Base-by-base conservation (phyloP, 2,888 invertebrate species). In the Agriopis leucophaearia region DNA sequence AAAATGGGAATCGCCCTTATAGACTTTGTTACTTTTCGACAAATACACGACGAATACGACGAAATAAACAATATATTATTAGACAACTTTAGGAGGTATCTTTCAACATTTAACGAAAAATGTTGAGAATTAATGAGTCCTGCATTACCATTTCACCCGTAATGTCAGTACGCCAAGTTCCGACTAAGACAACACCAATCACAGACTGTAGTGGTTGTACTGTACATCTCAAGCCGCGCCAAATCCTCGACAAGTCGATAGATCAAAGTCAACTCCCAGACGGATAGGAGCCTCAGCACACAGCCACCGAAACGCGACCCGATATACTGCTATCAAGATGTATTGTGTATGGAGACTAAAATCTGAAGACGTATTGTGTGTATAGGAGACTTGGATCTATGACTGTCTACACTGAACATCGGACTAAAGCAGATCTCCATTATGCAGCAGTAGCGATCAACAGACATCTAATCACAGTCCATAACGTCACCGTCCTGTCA, bases 211-310 rank as follows among this genome's bases (percentile, higher is more conserved):
- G 35, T 51, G 12, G 27, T 10, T 48, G 38, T 54, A 40, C 8
- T 42, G 38, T 40, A 27, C n/a, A 57, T 18, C 51, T 42, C 10
- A 48, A 40, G 13, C 48, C 27, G 65, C 8, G 55, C 55, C 48
- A 56, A 55, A 45, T 56, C 36, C 50, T 42, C n/a, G n/a, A 12
- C 50, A 3, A 16, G 36, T 18, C 67, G 65, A 67, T 71, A 51
- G 70, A 67, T 71, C 70, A 71, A 67, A 64, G 70, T 67, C 64
- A 61, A 38, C 42, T 50, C 27, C 35, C 55, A 51, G 50, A 58
- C 59, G 51, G 64, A 64, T 58, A 66, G 62, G 66, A 50, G 51
- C 50, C 15, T 65, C 15, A 10, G 36, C 51, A 61, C 56, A 55
- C 50, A 66, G 27, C 36, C n/a, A 56, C 66, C 54, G 44, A 57